These are phyloP conservation scores for Hetaerina titia DNA, from an alignment of 2,888 invertebrate genomes.

Conservation along the genomic window DNA sequence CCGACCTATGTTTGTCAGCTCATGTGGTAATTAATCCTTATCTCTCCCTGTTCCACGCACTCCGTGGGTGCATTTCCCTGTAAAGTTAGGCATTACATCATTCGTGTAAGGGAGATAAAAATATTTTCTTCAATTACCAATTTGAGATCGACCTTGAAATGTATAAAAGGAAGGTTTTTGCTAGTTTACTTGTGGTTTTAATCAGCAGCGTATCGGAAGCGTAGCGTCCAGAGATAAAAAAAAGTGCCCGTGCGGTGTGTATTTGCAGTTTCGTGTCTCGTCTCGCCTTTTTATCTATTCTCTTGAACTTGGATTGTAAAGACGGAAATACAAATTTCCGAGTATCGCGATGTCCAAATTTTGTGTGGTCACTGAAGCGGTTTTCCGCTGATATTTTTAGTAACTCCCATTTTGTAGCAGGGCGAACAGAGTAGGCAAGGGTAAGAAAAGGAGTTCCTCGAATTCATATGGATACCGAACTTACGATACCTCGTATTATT, in stretches of 20 bases:
- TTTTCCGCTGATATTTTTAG: background rate
- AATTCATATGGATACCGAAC: background rate
- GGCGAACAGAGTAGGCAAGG: too few relatives aligned
- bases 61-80: background rate
- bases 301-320: background rate
- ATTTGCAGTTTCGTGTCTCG: background rate
- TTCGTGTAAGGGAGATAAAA: background rate
- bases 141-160: slow-evolving; percentile 4
- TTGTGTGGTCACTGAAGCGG: background rate
- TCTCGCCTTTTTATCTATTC: background rate
- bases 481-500: too few relatives aligned
- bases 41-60: background rate
- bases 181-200: background rate
- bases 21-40: background rate
- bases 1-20: background rate
- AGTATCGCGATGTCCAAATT: too few relatives aligned
- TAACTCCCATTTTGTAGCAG: background rate
- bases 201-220: background rate
- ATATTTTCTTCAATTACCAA: background rate
- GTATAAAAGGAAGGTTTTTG: background rate
- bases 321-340: background rate
- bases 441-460: background rate
- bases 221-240: background rate
- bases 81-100: background rate
- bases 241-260: background rate